Conservation (phyloP, 2,797 vertebrate species). For the Oryzias dopingdopingensis region DNA sequence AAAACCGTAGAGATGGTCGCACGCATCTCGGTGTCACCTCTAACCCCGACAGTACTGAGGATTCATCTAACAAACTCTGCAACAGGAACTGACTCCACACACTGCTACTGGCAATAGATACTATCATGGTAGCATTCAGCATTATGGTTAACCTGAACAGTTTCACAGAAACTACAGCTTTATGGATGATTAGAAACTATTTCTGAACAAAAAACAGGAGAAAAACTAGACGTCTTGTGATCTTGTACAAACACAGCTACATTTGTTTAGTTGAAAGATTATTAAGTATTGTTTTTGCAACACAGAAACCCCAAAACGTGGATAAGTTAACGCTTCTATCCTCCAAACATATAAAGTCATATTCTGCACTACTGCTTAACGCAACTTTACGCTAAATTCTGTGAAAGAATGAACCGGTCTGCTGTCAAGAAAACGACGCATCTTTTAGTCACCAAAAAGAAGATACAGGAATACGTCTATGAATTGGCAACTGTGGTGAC, state of each 20-base stretch:
- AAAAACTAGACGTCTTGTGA: constrained; percentile 7
- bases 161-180: constrained; percentile 81
- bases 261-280: constrained; percentile 31
- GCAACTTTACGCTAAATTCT: too few relatives aligned
- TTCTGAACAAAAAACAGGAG: constrained; percentile 38
- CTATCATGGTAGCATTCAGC: constrained; percentile 23
- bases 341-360: too few relatives aligned
- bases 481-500: constrained; percentile 3
- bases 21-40: constrained; percentile 24
- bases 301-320: constrained; percentile 13
- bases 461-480: too few relatives aligned
- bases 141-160: constrained; percentile 50
- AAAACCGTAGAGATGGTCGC: constrained; percentile 23
- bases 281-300: constrained; percentile 4
- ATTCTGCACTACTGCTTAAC: too few relatives aligned
- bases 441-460: too few relatives aligned
- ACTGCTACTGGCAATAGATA: constrained; percentile 22
- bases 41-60: constrained; percentile 28
- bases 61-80: constrained; percentile 25
- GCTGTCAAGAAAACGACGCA: too few relatives aligned
- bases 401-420: too few relatives aligned
- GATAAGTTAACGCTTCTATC: too few relatives aligned
- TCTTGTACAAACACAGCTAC: constrained; percentile 31
- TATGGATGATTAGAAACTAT: constrained; percentile 44
- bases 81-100: constrained; percentile 39